A percentile compares a stretch with the other conserved stretches of the same genome.
phyloP scores from a whole-genome alignment of 2,113 vertebrate genomes.

The Potamarius usumacintae region DNA sequence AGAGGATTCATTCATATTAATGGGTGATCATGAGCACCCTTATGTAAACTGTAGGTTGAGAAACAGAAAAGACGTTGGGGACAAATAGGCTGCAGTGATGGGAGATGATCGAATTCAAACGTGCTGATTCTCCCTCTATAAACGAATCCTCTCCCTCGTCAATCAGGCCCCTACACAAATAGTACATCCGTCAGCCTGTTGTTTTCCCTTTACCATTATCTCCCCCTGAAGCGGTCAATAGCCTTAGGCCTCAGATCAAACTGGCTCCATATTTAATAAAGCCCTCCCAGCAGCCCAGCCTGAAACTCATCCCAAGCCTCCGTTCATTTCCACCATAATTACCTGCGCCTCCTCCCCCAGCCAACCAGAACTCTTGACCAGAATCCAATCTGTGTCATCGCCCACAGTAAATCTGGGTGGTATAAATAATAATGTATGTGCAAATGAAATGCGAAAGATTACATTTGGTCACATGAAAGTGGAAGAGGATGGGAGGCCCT shows the following conservation, averaged over 20 bases:
- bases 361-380: slow-evolving; percentile 54
- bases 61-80: slow-evolving; percentile 10
- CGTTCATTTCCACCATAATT: slow-evolving; percentile 64
- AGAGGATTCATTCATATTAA: slow-evolving; percentile 19
- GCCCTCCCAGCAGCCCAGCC: slow-evolving; percentile 50
- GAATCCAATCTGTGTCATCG: slow-evolving; percentile 63
- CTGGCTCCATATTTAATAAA: slow-evolving; percentile 66
- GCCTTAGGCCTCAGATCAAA: slow-evolving; percentile 57
- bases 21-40: background rate
- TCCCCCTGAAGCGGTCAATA: slow-evolving; percentile 57
- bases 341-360: slow-evolving; percentile 52
- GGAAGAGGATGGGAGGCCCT: slow-evolving; percentile 40
- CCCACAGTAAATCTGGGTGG: slow-evolving; percentile 56
- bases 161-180: slow-evolving; percentile 56
- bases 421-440: slow-evolving; percentile 67
- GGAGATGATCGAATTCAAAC: slow-evolving; percentile 53
- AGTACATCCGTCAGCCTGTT: slow-evolving; percentile 62
- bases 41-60: slow-evolving; percentile 29
- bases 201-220: slow-evolving; percentile 56
- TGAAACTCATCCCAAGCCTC: slow-evolving; percentile 52
- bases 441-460: slow-evolving; percentile 67
- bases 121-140: slow-evolving; percentile 48
- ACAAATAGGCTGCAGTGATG: slow-evolving; percentile 6
- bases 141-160: slow-evolving; percentile 52
- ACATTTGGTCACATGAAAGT: slow-evolving; percentile 61